phyloP scores from a whole-genome alignment of 2,113 vertebrate species.

The Philantomba maxwellii region DNA sequence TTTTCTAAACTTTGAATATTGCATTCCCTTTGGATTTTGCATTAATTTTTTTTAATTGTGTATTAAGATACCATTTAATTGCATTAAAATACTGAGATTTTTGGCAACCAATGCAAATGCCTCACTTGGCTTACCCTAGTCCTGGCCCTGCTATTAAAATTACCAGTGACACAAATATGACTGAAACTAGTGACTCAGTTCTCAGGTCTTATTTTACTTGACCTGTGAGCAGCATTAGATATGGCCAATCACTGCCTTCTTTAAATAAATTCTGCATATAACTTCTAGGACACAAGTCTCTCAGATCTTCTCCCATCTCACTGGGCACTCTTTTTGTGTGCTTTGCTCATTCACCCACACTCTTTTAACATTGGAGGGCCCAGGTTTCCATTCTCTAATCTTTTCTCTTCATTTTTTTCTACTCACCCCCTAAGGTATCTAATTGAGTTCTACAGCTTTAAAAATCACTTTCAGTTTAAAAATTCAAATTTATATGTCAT shows the following conservation, averaged over 20 bases:
- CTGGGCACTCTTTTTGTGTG: neutral
- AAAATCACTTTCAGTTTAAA: neutral
- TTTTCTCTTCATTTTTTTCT: neutral
- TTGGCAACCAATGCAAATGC: neutral
- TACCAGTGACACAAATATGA: neutral
- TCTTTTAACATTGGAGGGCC: neutral
- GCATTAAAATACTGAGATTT: neutral
- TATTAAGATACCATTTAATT: neutral
- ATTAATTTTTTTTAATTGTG: neutral
- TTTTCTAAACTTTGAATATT: neutral
- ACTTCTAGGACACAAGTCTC: neutral
- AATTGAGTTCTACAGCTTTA: neutral
- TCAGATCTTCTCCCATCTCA: neutral
- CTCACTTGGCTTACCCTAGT: neutral
- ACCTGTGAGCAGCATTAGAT: neutral
- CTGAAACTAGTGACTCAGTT: neutral
- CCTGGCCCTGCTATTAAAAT: neutral
- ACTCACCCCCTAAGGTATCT: neutral
- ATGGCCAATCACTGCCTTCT: neutral
- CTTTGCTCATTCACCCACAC: neutral
- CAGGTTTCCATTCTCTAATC: neutral
- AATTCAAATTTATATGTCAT: neutral
- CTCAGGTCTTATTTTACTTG: neutral
- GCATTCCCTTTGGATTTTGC: neutral
- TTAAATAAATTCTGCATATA: neutral